These are phyloP conservation scores for Dallia pectoralis DNA, from an alignment of 2,797 vertebrate genomes.

Conservation along the genomic window DNA sequence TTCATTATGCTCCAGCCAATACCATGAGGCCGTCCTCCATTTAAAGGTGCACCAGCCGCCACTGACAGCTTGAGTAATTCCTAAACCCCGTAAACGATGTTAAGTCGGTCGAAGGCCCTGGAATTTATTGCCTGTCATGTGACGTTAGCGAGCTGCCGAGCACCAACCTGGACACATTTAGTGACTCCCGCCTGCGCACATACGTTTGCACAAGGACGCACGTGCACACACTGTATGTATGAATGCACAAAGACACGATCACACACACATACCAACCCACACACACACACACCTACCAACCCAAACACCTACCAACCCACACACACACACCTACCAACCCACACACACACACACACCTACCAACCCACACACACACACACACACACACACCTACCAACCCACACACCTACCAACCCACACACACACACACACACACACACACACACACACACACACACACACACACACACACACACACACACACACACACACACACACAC, in stretches of 20 bases:
- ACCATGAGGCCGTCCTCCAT: too few species aligned
- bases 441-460: neutral
- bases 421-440: slow-evolving; percentile 20
- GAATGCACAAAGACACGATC: slow-evolving; percentile 13
- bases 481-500: too few species aligned
- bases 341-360: too few species aligned
- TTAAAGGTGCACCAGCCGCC: neutral
- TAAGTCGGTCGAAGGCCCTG: slow-evolving; percentile 48
- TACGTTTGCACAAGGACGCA: slow-evolving; percentile 27
- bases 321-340: too few species aligned
- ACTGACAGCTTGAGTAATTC: neutral
- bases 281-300: slow-evolving; percentile 21
- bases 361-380: too few species aligned
- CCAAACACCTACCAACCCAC: too few species aligned
- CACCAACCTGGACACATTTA: slow-evolving; percentile 62
- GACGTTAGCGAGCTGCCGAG: slow-evolving; percentile 69
- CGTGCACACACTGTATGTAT: slow-evolving; percentile 16
- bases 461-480: slow-evolving; percentile 19
- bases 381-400: too few species aligned
- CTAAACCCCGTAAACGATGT: neutral
- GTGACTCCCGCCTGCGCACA: slow-evolving; percentile 32
- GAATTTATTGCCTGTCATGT: slow-evolving; percentile 77
- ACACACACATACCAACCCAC: neutral
- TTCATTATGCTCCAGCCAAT: too few species aligned
- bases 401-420: neutral